Evolutionary conservation across 2,113 vertebrate genomes (phyloP), one percentile per base, ranked within the genome.

Genomic region (Pangasianodon hypophthalmus): DNA sequence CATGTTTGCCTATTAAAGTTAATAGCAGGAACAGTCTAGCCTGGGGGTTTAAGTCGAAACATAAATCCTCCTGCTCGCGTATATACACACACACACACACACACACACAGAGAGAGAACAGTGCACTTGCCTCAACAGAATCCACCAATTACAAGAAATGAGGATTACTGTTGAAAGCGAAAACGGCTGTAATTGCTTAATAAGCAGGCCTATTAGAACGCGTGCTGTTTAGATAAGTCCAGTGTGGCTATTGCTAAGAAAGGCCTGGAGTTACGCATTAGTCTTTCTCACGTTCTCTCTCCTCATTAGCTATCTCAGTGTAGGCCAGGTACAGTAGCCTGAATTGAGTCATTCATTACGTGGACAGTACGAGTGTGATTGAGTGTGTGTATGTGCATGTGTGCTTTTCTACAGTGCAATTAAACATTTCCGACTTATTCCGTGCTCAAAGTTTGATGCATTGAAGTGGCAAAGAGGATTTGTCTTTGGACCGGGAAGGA

Each of bases 151-250:
- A 92, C 85, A 94, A 86, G 88, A 93, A 91, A 94, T 93, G 92
- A 94, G 93, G 91, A 95, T 95, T 95, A 93, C 94, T 91, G 93
- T 95, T 95, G 94, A 92, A 93, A 95, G 91, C 93, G 91, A 93
- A 94, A 93, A 94, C 92, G 84, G 75, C 89, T 90, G 93, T 94
- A 93, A 95, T 94, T 95, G 94, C 93, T 90, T 95, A 94, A 95
- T 93, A 95, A 93, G 92, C 87, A 92, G 92, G 88, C 88, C 90
- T 92, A 92, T 92, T 94, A 93, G 93, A 88, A 88, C 60, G 93
- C 95, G 92, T 91, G 90, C 92, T 84, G 91, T 87, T 90, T 48
- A 94, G 95, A 96, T 95, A 96, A 95, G 94, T 93, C 84, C 84
- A 84, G 37, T 84, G 92, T 93, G 88, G 91, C 93, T 90, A 90